Base-by-base conservation (phyloP, 2,113 vertebrate genomes). In the Aldabrachelys gigantea region DNA sequence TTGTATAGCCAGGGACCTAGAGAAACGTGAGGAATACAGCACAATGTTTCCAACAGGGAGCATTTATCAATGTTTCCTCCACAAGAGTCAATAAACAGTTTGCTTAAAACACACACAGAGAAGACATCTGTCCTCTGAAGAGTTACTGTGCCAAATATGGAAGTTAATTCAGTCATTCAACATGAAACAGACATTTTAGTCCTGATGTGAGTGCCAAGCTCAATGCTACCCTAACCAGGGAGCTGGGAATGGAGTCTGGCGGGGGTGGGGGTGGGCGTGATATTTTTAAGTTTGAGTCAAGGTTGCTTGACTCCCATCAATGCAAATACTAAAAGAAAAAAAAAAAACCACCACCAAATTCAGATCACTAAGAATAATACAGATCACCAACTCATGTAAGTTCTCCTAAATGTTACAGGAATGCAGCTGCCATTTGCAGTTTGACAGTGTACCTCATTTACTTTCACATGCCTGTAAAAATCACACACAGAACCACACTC, bases 401-500 rank as follows among this genome's bases (percentile, higher is more conserved):
- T 78, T 59, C 62, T 13, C 87, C 82, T 50, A 35, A 14, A 72
- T 50, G 38, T 44, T 47, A 78, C 75, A 78, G 75, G 41, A 47
- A 78, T 16, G 5, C 25, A 29, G 75, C 7, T 27, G 11, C 75
- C 44, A 47, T 78, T 78, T 47, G 24, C 41, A 47, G 38, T 78
- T 25, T 44, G 22, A 76, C 72, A 44, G 10, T 78, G 21, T 47
- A 27, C 41, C 78, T 85, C 57, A 65, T 0, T 72, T 47, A 10
- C 4, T 90, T 69, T 57, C 6, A 10, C 41, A 78, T 53, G 49
- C 72, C 9, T 19, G 22, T 12, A 16, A 44, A 27, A 72, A 78
- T 47, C 75, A 56, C 25, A 10, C 0, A 0, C 31, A 38, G 41
- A 56, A 44, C 50, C 69, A 19, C 1, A 14, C 38, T n/a, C 79